phyloP scores from a whole-genome alignment of 2,797 vertebrate species.

The Anabacerthia variegaticeps region DNA sequence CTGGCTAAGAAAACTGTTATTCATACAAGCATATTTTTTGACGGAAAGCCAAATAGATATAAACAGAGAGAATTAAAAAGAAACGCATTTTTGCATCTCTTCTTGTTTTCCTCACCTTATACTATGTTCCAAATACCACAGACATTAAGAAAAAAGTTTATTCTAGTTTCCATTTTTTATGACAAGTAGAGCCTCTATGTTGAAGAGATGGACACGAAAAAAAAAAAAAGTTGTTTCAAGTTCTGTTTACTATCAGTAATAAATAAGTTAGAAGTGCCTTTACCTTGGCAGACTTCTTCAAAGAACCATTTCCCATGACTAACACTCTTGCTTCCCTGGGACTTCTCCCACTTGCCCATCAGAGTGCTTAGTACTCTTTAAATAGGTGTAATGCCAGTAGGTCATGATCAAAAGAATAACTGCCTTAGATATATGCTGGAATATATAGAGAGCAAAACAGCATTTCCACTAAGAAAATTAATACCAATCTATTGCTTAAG shows the following conservation, averaged over 20 bases:
- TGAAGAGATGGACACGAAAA: background rate
- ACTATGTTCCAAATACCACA: background rate
- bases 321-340: background rate
- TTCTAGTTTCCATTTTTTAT: background rate
- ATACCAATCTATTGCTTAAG: background rate
- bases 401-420: background rate
- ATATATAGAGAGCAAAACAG: background rate
- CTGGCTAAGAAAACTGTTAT: background rate
- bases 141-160: background rate
- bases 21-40: background rate
- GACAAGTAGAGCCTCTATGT: background rate
- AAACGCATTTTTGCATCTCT: background rate
- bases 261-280: background rate
- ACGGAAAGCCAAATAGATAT: background rate
- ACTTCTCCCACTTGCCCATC: background rate
- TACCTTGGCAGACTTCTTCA: background rate
- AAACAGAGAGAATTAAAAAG: background rate
- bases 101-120: background rate
- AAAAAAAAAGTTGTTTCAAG: background rate
- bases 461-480: background rate
- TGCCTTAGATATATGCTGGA: background rate
- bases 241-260: background rate
- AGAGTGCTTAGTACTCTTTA: background rate
- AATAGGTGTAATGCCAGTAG: background rate
- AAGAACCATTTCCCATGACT: background rate